Evolutionary conservation across 2,797 vertebrate genomes (phyloP).

Genomic region (Oryzias sinensis): DNA sequence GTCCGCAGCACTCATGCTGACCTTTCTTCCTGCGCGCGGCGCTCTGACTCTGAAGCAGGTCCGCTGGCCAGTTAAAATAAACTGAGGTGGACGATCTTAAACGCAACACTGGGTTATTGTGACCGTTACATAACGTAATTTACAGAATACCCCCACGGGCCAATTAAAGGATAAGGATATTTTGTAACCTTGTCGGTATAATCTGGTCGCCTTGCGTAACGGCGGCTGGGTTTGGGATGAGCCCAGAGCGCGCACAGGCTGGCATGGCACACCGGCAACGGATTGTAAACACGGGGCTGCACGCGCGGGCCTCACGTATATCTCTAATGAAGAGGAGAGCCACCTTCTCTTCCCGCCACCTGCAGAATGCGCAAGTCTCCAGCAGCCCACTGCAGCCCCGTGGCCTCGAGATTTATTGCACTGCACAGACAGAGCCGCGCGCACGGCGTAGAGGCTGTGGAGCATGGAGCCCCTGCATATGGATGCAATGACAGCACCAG

Average conservation of each 20-base stretch:
- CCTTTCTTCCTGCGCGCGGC: constrained; percentile 10
- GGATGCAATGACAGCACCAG: constrained; percentile 17
- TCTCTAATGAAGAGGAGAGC: constrained; percentile 66
- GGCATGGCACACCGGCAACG: constrained; percentile 26
- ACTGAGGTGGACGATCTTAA: constrained; percentile 16
- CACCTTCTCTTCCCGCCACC: constrained; percentile 84
- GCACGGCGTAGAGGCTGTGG: constrained; percentile 15
- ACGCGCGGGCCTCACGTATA: constrained; percentile 60
- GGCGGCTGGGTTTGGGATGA: constrained; percentile 33
- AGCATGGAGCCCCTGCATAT: constrained; percentile 31
- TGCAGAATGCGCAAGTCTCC: constrained; percentile 92
- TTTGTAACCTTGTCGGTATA: constrained; percentile 35
- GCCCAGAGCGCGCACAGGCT: constrained; percentile 53
- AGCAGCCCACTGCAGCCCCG: constrained; percentile 79
- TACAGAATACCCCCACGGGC: constrained; percentile 51
- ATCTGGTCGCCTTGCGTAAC: constrained; percentile 58
- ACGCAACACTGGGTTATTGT: constrained; percentile 31
- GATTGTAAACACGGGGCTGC: constrained; percentile 61
- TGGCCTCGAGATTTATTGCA: constrained; percentile 75
- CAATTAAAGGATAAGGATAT: constrained; percentile 61
- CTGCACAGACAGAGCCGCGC: constrained; percentile 62
- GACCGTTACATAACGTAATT: constrained; percentile 66
- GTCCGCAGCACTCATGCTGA: constrained; percentile 26
- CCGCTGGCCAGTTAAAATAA: too few relatives aligned
- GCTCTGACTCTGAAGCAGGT: too few relatives aligned